Evolutionary conservation across 2,888 invertebrate genomes (phyloP).

Genomic region (Drosophila rubida): DNA sequence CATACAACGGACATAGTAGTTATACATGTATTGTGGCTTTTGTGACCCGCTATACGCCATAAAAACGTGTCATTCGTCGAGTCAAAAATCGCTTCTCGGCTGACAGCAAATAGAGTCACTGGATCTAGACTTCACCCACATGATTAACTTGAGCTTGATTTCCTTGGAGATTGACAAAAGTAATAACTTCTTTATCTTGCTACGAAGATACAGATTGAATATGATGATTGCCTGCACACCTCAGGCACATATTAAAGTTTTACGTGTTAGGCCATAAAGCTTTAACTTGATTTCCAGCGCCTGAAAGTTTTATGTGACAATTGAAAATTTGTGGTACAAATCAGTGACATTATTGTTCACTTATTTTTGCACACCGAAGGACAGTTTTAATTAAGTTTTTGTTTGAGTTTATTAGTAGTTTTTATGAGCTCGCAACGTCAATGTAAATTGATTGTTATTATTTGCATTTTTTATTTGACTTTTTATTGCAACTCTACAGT

Average conservation of each 20-base stretch:
- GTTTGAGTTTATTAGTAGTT: not conserved
- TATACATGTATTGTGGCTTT: slow-evolving; percentile 21
- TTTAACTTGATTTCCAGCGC: not conserved
- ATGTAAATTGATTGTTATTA: not conserved
- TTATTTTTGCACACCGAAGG: not conserved
- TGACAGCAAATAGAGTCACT: slow-evolving; percentile 22
- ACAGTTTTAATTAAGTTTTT: not conserved
- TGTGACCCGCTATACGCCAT: slow-evolving; percentile 25
- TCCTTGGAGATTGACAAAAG: slow-evolving; percentile 14
- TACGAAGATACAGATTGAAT: not conserved
- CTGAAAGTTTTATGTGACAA: not conserved
- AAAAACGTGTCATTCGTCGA: slow-evolving; percentile 13
- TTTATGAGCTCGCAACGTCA: not conserved
- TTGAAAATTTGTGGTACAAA: not conserved
- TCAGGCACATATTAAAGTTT: not conserved
- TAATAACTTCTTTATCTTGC: slow-evolving; percentile 13
- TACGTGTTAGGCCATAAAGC: not conserved
- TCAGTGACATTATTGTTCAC: not conserved
- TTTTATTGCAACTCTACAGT: not conserved
- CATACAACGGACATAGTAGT: slow-evolving; percentile 1
- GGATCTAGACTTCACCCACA: slow-evolving; percentile 65
- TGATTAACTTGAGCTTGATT: slow-evolving; percentile 50
- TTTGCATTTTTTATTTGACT: not conserved
- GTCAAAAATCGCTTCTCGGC: slow-evolving; percentile 51
- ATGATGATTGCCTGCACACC: not conserved